Conservation (phyloP, 2,113 vertebrate genomes). For the Chlorodrepanis virens region DNA sequence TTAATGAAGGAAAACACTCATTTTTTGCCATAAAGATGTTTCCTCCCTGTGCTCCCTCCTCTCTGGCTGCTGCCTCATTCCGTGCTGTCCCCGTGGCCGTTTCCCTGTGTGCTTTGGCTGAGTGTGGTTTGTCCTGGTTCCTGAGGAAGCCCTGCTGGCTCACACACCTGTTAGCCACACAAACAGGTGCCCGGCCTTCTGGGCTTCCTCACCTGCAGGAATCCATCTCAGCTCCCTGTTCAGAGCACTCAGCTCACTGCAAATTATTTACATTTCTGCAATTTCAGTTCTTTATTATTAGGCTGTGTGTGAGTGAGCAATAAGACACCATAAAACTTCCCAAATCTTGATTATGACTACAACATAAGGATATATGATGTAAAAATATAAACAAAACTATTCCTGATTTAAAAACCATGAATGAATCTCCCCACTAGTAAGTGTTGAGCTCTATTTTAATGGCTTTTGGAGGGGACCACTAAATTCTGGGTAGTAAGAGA, state of each 20-base stretch:
- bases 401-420: neutral
- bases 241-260: neutral
- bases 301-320: neutral
- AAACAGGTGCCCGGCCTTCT: conserved; percentile 56
- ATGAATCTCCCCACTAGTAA: neutral
- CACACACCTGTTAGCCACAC: conserved; percentile 50
- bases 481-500: neutral
- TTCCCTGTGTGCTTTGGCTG: conserved; percentile 6
- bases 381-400: neutral
- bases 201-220: conserved; percentile 34
- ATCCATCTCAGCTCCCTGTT: neutral
- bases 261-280: neutral
- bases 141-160: conserved; percentile 55
- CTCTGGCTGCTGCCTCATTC: conserved; percentile 1
- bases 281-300: neutral
- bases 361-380: neutral
- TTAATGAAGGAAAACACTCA: neutral
- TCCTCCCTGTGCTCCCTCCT: neutral
- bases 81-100: neutral
- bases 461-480: neutral
- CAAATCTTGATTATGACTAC: neutral
- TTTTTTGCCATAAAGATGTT: neutral
- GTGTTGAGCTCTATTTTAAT: neutral
- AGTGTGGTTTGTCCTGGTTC: neutral
- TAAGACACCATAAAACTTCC: neutral